Conservation (phyloP, 2,888 invertebrate genomes). For the Sipha maydis region DNA sequence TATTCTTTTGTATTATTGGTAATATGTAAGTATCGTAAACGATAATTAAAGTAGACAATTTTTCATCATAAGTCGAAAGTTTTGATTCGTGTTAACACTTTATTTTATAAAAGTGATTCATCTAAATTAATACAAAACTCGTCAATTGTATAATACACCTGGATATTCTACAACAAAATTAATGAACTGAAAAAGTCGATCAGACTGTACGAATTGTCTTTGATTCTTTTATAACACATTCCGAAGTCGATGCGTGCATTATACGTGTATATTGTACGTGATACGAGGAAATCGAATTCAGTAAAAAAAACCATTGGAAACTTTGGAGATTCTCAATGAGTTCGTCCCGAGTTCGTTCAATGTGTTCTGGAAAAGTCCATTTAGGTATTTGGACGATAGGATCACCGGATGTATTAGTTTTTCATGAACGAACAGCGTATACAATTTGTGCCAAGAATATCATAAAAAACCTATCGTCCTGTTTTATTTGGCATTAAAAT, state of each 20-base stretch:
- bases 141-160: no score
- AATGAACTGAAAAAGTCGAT: no score
- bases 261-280: background rate
- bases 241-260: background rate
- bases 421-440: constrained; percentile 42
- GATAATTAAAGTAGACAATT: no score
- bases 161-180: no score
- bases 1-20: no score
- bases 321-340: constrained; percentile 38
- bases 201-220: no score
- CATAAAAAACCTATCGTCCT: constrained; percentile 48
- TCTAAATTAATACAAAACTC: no score
- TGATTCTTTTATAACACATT: background rate
- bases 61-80: no score
- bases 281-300: constrained; percentile 13
- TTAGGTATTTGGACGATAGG: constrained; percentile 25
- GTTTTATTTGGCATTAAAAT: constrained; percentile 53
- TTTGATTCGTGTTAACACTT: no score
- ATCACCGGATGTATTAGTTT: constrained; percentile 53
- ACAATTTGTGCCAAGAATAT: constrained; percentile 45
- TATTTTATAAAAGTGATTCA: no score
- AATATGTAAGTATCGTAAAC: no score
- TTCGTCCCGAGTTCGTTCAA: constrained; percentile 41
- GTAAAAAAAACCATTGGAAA: constrained; percentile 27
- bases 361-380: constrained; percentile 28